Conservation (phyloP, 2,113 vertebrate genomes). For the Rhagologus leucostigma region DNA sequence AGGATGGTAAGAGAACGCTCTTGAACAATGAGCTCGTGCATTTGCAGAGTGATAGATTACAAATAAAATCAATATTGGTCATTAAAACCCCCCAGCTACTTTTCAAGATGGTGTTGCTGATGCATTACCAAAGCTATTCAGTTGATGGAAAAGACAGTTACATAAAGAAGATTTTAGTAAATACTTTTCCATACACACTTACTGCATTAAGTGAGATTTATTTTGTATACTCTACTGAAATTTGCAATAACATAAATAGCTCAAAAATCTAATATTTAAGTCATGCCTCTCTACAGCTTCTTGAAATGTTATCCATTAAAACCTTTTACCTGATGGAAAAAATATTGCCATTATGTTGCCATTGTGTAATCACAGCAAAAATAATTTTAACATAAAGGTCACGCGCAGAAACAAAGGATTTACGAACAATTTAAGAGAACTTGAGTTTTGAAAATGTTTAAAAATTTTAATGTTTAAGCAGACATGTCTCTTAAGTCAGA, state of each 20-base stretch:
- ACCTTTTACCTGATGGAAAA: slow-evolving; percentile 12
- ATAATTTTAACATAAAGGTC: neutral
- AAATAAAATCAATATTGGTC: slow-evolving; percentile 36
- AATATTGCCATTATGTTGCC: neutral
- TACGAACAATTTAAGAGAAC: neutral
- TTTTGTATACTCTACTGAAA: slow-evolving; percentile 8
- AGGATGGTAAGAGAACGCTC: fast-evolving
- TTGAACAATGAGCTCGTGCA: neutral
- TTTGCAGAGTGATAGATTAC: slow-evolving; percentile 7
- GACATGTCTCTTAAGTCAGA: neutral
- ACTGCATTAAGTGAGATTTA: slow-evolving; percentile 44
- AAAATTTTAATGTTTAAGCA: neutral
- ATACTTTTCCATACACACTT: neutral
- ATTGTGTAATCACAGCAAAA: neutral
- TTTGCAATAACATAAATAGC: neutral
- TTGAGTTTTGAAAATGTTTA: neutral
- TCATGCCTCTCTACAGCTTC: neutral
- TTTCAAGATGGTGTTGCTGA: neutral
- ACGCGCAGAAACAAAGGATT: neutral
- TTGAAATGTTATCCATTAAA: slow-evolving; percentile 37
- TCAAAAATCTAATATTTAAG: slow-evolving; percentile 5
- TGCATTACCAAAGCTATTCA: slow-evolving; percentile 11
- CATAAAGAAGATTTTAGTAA: slow-evolving; percentile 35
- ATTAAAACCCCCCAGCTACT: neutral
- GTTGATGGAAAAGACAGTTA: slow-evolving; percentile 19